Evolutionary conservation across 2,888 invertebrate species (phyloP), one percentile per base, ranked within the genome.

Genomic region (Tanaodytes sp.): DNA sequence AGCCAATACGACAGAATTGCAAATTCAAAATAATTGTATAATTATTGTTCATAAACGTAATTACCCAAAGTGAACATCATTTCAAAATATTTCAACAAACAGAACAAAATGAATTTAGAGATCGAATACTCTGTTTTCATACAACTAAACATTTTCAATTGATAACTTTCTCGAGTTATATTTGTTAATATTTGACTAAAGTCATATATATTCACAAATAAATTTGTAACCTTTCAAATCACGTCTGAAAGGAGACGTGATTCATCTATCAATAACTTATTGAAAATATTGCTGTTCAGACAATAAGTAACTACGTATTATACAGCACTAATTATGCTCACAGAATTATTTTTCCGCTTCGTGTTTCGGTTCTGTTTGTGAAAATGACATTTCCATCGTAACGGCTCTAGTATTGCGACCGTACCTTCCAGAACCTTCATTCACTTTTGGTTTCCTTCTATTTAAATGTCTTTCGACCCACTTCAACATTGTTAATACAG

Each of bases 381-480:
- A 89, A 76, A 90, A 90, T 0, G 91, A 90, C 91, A 92, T 91
- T 83, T 93, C 93, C 88, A 92, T 92, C 68, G 92, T 92, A 16
- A 93, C 90, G 0, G 90, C 90, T 31, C 66, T 43, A n/a, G 89
- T 88, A 68, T 89, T 89, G 12, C 89, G 82, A 15, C 81, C 78
- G 61, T 79, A 84, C 72, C 79, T 79, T 16, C 79, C 76, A 4
- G 78, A 75, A 0, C 79, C 81, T 9, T 82, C 82, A 36, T 84
- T 84, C 71, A 85, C 86, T 52, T 87, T 86, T 0, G 93, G 93
- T 83, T 93, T 93, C 78, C 94, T 90, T 33, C 91, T 88, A 74
- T 91, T 91, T 81, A 94, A 89, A 82, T 95, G 94, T 12, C 94
- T 87, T 79, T 95, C 95, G 1, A 95, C 93, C 95, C 95, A 96